Conservation (phyloP, 2,797 vertebrate genomes). For the Bovichtus variegatus region DNA sequence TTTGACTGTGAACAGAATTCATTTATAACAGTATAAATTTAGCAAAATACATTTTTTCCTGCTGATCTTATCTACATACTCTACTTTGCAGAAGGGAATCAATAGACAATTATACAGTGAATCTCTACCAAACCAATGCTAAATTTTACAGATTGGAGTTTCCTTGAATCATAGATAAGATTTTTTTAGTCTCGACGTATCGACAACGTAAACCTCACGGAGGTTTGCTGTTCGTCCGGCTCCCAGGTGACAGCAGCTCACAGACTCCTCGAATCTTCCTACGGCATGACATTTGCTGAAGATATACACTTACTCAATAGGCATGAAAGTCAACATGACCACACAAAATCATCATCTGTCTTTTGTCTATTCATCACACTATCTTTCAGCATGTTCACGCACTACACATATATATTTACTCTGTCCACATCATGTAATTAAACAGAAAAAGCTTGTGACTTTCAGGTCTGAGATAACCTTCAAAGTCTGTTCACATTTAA, state of each 20-base stretch:
- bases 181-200: constrained; percentile 52
- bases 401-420: constrained; percentile 33
- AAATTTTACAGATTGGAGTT: constrained; percentile 81
- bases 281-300: constrained; percentile 53
- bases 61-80: constrained; percentile 87
- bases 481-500: constrained; percentile 16
- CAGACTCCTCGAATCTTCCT: constrained; percentile 71
- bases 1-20: constrained; percentile 76
- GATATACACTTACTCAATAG: constrained; percentile 52
- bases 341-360: constrained; percentile 47
- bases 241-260: constrained; percentile 67
- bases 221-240: constrained; percentile 78
- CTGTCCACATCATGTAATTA: constrained; percentile 44
- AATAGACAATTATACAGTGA: constrained; percentile 85
- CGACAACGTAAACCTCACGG: constrained; percentile 82
- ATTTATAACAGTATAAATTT: constrained; percentile 87
- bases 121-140: constrained; percentile 83
- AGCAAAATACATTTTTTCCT: constrained; percentile 88
- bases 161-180: constrained; percentile 74
- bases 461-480: constrained; percentile 35
- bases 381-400: constrained; percentile 47
- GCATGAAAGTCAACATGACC: constrained; percentile 63
- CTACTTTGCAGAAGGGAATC: constrained; percentile 85
- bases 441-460: constrained; percentile 35
- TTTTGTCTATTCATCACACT: constrained; percentile 45